Percentiles rank a stretch among this genome's conserved stretches.
Conservation (phyloP, 2,888 invertebrate genomes). For the Meiosimyza platycephala region DNA sequence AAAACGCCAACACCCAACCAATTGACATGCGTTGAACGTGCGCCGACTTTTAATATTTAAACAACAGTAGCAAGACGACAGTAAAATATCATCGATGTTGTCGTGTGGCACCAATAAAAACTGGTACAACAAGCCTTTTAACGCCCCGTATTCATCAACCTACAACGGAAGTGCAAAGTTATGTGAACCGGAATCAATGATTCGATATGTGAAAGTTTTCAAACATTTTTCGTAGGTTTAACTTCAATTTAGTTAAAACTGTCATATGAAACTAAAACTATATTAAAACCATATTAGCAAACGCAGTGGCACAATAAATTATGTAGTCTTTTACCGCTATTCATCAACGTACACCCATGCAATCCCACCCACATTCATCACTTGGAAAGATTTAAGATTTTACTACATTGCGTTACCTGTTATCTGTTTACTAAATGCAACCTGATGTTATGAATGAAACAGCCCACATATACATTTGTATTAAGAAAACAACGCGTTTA, state of each 20-base stretch:
- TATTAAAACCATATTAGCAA: too few relatives aligned
- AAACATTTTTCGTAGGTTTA: background rate
- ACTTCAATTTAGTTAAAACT: too few relatives aligned
- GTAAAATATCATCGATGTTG: background rate
- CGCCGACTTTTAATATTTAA: background rate
- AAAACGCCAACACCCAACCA: too few relatives aligned
- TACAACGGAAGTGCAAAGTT: conserved; percentile 22
- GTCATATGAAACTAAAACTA: too few relatives aligned
- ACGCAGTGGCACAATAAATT: too few relatives aligned
- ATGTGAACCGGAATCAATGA: too few relatives aligned
- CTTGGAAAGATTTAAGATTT: too few relatives aligned
- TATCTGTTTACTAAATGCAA: background rate
- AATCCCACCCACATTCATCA: too few relatives aligned
- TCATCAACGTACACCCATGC: too few relatives aligned
- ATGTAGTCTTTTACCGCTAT: too few relatives aligned
- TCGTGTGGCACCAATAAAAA: conserved; percentile 24
- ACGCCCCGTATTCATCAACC: background rate
- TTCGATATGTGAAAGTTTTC: background rate
- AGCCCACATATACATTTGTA: background rate
- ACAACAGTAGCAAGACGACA: background rate
- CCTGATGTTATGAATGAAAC: conserved; percentile 3
- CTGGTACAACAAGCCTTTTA: background rate
- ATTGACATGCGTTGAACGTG: background rate
- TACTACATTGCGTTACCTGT: background rate
- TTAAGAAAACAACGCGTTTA: background rate